A percentile compares a stretch with the other conserved stretches of the same genome.
These are phyloP conservation scores for Drosophila tripunctata DNA, from an alignment of 2,888 invertebrate genomes.

Conservation along the genomic window DNA sequence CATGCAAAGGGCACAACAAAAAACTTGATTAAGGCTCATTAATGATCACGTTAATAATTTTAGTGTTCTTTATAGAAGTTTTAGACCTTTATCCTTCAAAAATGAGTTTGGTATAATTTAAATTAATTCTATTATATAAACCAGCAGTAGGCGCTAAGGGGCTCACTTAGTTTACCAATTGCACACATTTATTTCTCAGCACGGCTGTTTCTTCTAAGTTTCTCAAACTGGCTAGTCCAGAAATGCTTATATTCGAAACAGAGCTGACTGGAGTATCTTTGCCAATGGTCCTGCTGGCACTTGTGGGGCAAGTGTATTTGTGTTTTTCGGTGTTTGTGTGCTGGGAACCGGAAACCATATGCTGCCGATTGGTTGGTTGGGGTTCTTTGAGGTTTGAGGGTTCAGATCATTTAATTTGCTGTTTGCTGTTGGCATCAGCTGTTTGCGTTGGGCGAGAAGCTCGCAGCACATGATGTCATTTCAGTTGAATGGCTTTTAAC, in stretches of 20 bases:
- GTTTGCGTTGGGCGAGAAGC: conserved; percentile 43
- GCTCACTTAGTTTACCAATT: too few species aligned
- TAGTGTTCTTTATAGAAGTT: too few species aligned
- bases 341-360: conserved; percentile 71
- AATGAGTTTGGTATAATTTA: too few species aligned
- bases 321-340: not conserved
- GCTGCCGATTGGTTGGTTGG: conserved; percentile 41
- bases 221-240: not conserved
- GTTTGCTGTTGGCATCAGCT: conserved; percentile 72
- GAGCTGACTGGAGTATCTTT: not conserved
- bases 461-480: conserved; percentile 81
- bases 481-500: conserved; percentile 76
- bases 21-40: too few species aligned
- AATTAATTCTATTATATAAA: too few species aligned
- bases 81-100: too few species aligned
- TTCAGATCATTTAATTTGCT: conserved; percentile 64
- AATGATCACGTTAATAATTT: too few species aligned
- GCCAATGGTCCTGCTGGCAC: conserved; percentile 11
- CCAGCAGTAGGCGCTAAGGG: too few species aligned
- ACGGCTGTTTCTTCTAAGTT: too few species aligned
- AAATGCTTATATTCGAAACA: not conserved
- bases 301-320: conserved; percentile 19
- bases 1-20: too few species aligned
- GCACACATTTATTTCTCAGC: too few species aligned
- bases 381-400: conserved; percentile 12